phyloP scores from a whole-genome alignment of 2,797 vertebrate species.

The Enteromius viviparus region DNA sequence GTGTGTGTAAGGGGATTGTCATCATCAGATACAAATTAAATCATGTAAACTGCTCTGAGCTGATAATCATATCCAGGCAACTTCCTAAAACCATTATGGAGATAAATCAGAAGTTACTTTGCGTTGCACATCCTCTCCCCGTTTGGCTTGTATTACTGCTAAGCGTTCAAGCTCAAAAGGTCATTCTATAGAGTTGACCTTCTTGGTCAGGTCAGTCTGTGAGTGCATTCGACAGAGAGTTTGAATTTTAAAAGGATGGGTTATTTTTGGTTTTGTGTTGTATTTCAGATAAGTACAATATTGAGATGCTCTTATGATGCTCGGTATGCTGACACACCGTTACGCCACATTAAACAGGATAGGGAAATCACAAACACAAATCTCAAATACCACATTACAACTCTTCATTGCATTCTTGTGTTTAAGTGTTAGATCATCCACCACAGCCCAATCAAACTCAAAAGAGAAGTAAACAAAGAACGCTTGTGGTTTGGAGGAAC shows the following conservation, averaged over 20 bases:
- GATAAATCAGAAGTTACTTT: background rate
- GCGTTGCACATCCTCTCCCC: background rate
- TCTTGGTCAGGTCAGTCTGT: background rate
- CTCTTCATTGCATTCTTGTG: background rate
- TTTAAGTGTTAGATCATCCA: conserved; percentile 20
- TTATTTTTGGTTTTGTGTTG: conserved; percentile 9
- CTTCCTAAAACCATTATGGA: conserved; percentile 33
- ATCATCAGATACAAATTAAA: conserved; percentile 7
- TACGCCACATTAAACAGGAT: background rate
- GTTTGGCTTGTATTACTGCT: background rate
- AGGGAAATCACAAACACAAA: conserved; percentile 2
- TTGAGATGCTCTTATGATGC: conserved; percentile 5
- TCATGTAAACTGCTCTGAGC: background rate
- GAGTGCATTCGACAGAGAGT: background rate
- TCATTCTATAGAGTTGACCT: conserved; percentile 5
- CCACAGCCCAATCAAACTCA: conserved; percentile 11
- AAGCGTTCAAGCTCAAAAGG: background rate
- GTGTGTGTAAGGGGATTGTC: background rate
- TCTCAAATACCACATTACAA: background rate
- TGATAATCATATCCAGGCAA: conserved; percentile 14
- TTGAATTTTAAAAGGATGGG: conserved; percentile 6
- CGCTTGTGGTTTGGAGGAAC: background rate
- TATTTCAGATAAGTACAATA: background rate
- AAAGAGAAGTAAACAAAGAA: conserved; percentile 1
- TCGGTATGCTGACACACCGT: background rate